These are phyloP conservation scores for Doris montereyensis DNA, from an alignment of 2,888 invertebrate species.

Conservation along the genomic window DNA sequence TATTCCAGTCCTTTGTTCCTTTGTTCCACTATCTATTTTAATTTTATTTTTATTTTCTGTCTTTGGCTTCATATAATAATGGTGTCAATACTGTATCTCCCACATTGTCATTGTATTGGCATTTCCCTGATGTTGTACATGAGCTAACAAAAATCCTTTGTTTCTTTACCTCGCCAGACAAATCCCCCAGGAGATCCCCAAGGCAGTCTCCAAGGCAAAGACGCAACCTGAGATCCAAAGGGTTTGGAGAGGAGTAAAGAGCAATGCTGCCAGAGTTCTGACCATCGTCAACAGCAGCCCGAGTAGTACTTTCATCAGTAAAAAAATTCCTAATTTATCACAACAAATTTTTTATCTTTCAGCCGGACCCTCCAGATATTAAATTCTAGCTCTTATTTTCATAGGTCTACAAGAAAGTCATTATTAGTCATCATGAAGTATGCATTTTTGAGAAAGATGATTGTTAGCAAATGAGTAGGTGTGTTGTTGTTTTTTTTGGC, in stretches of 20 bases:
- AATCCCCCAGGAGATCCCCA: constrained; percentile 69
- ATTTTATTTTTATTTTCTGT: too few species aligned
- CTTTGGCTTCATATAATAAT: too few species aligned
- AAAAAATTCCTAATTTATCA: neutral
- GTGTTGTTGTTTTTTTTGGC: too few species aligned
- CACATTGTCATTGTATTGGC: neutral
- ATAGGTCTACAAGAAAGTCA: too few species aligned
- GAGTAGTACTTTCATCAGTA: neutral
- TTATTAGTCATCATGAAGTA: too few species aligned
- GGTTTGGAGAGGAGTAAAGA: constrained; percentile 57
- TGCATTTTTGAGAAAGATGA: too few species aligned
- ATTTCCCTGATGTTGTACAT: neutral
- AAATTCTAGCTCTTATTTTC: too few species aligned
- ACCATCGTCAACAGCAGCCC: neutral
- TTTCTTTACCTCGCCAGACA: constrained; percentile 56
- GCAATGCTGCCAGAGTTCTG: neutral
- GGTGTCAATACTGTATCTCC: neutral
- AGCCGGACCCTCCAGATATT: too few species aligned
- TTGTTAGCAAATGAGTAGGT: too few species aligned
- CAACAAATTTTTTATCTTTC: neutral
- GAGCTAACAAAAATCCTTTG: neutral
- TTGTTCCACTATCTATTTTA: too few species aligned
- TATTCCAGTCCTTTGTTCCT: too few species aligned
- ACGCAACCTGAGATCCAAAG: constrained; percentile 63
- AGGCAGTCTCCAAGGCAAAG: constrained; percentile 66